Evolutionary conservation across 2,888 invertebrate species (phyloP).

Genomic region (Lasioglossum lativentre): DNA sequence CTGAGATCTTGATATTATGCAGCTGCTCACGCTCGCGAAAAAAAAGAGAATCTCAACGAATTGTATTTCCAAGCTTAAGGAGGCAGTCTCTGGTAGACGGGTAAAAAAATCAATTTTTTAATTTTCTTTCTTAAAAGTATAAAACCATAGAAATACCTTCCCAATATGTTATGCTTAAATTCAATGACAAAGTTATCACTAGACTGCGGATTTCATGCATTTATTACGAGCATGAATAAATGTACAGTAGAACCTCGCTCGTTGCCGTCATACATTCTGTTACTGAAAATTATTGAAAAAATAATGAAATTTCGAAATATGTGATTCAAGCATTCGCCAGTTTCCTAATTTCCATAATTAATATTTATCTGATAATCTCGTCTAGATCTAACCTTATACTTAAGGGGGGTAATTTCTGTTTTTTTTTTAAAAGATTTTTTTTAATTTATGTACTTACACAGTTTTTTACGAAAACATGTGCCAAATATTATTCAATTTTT

Average conservation of each 20-base stretch:
- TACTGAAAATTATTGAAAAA: too few relatives aligned
- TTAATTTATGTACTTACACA: neutral
- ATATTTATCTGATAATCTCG: too few relatives aligned
- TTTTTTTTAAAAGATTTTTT: too few relatives aligned
- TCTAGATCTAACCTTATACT: too few relatives aligned
- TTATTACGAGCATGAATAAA: neutral
- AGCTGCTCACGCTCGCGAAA: neutral
- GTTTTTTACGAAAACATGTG: neutral
- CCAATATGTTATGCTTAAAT: neutral
- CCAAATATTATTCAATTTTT: too few relatives aligned
- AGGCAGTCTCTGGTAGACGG: neutral
- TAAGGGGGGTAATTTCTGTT: too few relatives aligned
- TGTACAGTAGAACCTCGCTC: too few relatives aligned
- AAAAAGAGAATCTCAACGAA: neutral
- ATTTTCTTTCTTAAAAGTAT: neutral
- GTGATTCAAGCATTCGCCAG: too few relatives aligned
- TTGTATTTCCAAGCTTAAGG: neutral
- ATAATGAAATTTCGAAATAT: too few relatives aligned
- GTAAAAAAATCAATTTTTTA: neutral
- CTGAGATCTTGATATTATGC: conserved; percentile 14
- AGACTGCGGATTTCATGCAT: neutral
- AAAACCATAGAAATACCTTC: neutral
- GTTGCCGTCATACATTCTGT: too few relatives aligned
- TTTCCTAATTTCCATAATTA: too few relatives aligned
- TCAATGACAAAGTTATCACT: neutral